Evolutionary conservation across 2,113 vertebrate species (phyloP).

Genomic region (Chaetops frenatus): DNA sequence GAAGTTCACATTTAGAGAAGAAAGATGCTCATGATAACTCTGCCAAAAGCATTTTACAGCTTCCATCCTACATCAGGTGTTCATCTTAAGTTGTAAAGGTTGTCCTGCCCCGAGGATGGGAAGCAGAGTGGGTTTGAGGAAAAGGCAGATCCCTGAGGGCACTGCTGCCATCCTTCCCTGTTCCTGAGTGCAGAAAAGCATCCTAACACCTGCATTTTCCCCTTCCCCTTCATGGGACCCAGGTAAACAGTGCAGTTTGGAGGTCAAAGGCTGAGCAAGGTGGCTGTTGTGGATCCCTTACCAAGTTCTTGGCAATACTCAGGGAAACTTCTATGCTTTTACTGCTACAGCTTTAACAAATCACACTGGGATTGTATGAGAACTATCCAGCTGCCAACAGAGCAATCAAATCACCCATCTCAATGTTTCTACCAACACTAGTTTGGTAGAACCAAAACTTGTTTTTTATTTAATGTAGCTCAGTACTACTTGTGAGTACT

Average conservation of each 20-base stretch:
- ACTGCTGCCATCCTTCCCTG: not conserved
- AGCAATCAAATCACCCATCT: not conserved
- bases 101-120: not conserved
- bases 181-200: not conserved
- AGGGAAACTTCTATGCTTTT: not conserved
- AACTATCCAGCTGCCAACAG: not conserved
- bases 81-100: not conserved
- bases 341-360: not conserved
- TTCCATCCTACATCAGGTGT: not conserved
- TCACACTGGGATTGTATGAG: not conserved
- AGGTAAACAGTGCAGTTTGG: not conserved
- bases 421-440: not conserved
- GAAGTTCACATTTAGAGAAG: not conserved
- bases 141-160: not conserved
- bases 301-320: not conserved
- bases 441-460: not conserved
- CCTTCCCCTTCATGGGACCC: not conserved
- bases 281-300: not conserved
- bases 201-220: not conserved
- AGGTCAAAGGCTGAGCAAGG: not conserved
- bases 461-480: not conserved
- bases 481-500: not conserved
- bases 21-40: not conserved
- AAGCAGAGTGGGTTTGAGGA: not conserved
- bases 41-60: not conserved